phyloP scores from a whole-genome alignment of 2,797 vertebrate species.

The Cynopterus sphinx region DNA sequence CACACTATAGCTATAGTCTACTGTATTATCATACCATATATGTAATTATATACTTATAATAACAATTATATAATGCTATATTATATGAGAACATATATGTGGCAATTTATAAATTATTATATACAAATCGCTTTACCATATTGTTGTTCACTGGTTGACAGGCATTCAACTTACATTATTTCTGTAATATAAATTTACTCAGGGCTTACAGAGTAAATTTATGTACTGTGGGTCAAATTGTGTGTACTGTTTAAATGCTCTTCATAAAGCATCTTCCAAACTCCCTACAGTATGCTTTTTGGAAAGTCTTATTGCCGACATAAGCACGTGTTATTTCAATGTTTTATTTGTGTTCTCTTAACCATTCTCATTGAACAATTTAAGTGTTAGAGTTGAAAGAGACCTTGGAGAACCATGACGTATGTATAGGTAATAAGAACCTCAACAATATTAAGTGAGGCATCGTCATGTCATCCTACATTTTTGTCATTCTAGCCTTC shows the following conservation, averaged over 20 bases:
- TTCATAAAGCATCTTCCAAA: background rate
- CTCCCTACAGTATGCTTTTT: background rate
- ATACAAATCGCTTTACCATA: background rate
- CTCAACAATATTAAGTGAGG: background rate
- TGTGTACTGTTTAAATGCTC: background rate
- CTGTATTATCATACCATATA: background rate
- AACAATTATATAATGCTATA: background rate
- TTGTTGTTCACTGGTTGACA: background rate
- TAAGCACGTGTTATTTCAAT: background rate
- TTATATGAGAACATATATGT: background rate
- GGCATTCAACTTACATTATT: conserved; percentile 27
- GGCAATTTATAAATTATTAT: background rate
- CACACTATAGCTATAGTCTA: background rate
- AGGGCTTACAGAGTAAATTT: background rate
- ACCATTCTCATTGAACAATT: background rate
- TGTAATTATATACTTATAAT: background rate
- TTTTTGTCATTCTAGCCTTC: background rate
- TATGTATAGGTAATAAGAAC: background rate
- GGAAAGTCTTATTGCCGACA: background rate
- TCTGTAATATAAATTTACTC: conserved; percentile 16
- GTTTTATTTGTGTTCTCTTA: background rate
- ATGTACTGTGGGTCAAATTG: background rate
- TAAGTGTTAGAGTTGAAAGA: background rate
- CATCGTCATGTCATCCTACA: background rate
- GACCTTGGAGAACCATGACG: background rate